phyloP scores from a whole-genome alignment of 2,113 vertebrate genomes.

The Synchiropus splendidus region DNA sequence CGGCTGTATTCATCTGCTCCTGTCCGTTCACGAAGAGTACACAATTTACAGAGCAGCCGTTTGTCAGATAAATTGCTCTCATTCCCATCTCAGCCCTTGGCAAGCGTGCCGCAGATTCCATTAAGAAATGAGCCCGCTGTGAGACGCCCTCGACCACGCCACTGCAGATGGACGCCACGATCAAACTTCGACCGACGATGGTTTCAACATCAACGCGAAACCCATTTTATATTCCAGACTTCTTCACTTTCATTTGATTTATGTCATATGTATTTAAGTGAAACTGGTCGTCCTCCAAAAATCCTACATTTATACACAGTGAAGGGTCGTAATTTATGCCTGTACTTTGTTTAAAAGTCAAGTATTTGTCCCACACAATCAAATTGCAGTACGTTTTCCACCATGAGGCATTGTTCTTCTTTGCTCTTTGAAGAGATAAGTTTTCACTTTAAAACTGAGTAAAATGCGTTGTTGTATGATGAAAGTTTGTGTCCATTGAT shows the following conservation, averaged over 20 bases:
- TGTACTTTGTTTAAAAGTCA: no score
- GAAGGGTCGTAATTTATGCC: no score
- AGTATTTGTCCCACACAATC: no score
- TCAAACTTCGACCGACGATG: conserved; percentile 26
- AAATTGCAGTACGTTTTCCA: no score
- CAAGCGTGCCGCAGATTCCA: conserved; percentile 39
- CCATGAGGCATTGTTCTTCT: no score
- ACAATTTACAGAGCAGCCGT: conserved; percentile 45
- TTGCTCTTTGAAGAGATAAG: no score
- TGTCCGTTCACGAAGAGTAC: conserved; percentile 36
- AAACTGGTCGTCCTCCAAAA: conserved; percentile 6
- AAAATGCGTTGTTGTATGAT: no score
- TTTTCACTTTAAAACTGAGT: no score
- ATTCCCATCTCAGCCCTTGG: conserved; percentile 41
- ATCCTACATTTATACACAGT: no score
- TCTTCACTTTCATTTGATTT: conserved; percentile 2
- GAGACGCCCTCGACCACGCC: conserved; percentile 1
- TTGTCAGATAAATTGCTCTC: conserved; percentile 42
- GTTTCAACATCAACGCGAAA: conserved; percentile 16
- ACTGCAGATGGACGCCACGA: conserved; percentile 32
- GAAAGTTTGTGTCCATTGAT: no score
- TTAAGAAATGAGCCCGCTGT: conserved; percentile 53
- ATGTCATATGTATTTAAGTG: conserved; percentile 9
- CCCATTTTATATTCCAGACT: conserved; percentile 19
- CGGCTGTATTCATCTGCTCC: conserved; percentile 25